phyloP scores from a whole-genome alignment of 2,113 vertebrate species.

The Elephas maximus region DNA sequence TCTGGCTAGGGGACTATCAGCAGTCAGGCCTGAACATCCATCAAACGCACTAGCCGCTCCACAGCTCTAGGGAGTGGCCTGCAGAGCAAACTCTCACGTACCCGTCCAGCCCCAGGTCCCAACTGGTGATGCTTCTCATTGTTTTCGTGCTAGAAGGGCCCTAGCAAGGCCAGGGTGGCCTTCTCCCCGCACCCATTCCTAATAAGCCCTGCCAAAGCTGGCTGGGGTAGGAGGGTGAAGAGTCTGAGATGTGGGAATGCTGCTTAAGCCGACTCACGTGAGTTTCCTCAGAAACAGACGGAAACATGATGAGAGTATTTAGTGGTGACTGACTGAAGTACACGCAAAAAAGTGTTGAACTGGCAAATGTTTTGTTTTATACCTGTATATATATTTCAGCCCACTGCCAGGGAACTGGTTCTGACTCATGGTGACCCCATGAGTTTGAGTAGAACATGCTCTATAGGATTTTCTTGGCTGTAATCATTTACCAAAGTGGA shows the following conservation, averaged over 20 bases:
- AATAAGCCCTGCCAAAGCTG: not conserved
- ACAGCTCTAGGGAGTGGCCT: fast-evolving
- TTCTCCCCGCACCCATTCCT: not conserved
- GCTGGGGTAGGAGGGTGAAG: not conserved
- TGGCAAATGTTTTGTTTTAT: no score
- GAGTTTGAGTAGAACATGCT: no score
- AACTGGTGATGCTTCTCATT: not conserved
- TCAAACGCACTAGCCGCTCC: not conserved
- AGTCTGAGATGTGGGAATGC: not conserved
- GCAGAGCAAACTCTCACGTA: not conserved
- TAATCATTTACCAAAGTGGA: no score
- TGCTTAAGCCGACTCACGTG: not conserved
- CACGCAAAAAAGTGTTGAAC: no score
- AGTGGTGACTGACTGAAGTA: no score
- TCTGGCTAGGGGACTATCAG: no score
- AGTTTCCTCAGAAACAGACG: not conserved
- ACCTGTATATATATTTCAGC: no score
- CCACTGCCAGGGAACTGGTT: no score
- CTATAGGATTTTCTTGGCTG: no score
- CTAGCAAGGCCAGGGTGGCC: not conserved
- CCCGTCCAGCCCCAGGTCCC: not conserved
- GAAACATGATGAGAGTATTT: no score
- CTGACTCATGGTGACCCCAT: no score
- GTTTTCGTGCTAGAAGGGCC: not conserved
- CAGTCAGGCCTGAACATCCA: not conserved